phyloP scores from a whole-genome alignment of 2,888 invertebrate genomes.

The Hyposoter dolosus region DNA sequence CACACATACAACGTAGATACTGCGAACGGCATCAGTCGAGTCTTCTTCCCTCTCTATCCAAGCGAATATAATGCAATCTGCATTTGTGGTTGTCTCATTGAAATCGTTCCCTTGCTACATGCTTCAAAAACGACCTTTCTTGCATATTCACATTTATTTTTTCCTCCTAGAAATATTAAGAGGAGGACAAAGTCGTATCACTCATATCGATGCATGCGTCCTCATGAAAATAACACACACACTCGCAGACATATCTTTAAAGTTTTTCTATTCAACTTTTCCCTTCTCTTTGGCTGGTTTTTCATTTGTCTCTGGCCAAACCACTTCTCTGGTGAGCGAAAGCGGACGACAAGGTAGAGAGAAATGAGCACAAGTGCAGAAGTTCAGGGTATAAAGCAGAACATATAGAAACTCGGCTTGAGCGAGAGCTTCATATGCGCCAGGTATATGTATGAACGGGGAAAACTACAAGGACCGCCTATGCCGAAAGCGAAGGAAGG shows the following conservation, averaged over 20 bases:
- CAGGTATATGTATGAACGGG: conserved; percentile 13
- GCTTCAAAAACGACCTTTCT: neutral
- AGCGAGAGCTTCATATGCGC: conserved; percentile 5
- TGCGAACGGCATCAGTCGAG: neutral
- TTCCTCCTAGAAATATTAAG: neutral
- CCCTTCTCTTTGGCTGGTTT: conserved; percentile 17
- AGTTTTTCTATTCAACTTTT: neutral
- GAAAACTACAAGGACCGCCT: conserved; percentile 12
- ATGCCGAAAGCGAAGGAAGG: conserved; percentile 7
- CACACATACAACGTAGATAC: neutral
- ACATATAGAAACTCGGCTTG: conserved; percentile 22
- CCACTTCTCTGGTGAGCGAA: conserved; percentile 43
- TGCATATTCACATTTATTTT: neutral
- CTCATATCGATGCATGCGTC: neutral
- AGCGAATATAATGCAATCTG: conserved; percentile 43
- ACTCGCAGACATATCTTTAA: neutral
- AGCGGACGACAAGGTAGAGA: conserved; percentile 28
- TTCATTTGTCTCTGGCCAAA: conserved; percentile 53
- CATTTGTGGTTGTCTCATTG: conserved; percentile 28
- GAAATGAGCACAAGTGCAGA: conserved; percentile 46
- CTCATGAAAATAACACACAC: neutral
- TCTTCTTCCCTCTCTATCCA: conserved; percentile 29
- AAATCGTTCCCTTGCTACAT: neutral
- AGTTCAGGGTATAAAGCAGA: conserved; percentile 60
- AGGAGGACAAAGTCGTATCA: neutral